Conservation (phyloP, 2,113 vertebrate genomes). For the Hirundichthys speculiger region DNA sequence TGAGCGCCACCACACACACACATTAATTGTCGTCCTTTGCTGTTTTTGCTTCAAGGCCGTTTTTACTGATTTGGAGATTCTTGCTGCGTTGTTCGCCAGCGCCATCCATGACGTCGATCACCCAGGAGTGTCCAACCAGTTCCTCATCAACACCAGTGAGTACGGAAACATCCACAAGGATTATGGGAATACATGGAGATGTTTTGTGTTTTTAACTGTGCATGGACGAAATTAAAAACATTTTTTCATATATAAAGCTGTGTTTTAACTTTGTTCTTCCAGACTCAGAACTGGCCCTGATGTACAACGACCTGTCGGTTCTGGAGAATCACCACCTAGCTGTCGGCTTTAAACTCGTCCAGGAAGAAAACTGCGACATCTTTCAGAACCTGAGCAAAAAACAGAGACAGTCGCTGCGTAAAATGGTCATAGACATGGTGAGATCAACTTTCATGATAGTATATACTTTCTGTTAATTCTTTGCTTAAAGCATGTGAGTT, state of each 20-base stretch:
- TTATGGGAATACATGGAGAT: constrained; percentile 9
- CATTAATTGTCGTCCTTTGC: constrained; percentile 21
- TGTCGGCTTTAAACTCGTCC: constrained; percentile 92
- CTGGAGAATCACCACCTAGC: constrained; percentile 95
- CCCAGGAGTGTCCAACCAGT: constrained; percentile 93
- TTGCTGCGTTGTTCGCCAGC: constrained; percentile 90
- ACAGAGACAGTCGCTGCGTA: constrained; percentile 87
- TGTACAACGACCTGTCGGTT: constrained; percentile 92
- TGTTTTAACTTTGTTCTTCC: constrained; percentile 8
- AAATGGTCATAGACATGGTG: constrained; percentile 94
- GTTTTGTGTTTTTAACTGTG: background rate
- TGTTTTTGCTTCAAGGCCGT: constrained; percentile 79
- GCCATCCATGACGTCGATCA: constrained; percentile 95
- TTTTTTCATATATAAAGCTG: no score
- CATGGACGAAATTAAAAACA: no score
- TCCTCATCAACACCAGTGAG: constrained; percentile 96
- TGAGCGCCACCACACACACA: no score
- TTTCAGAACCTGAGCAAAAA: constrained; percentile 91
- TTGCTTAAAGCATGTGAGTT: background rate
- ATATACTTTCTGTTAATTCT: background rate
- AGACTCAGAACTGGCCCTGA: constrained; percentile 93
- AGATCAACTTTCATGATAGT: background rate
- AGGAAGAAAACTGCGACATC: constrained; percentile 92
- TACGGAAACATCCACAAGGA: constrained; percentile 11
- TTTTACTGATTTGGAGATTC: constrained; percentile 91